A percentile compares a stretch with the other conserved stretches of the same genome.
These are phyloP conservation scores for Hypanus sabinus DNA, from an alignment of 2,113 vertebrate species.

Conservation along the genomic window DNA sequence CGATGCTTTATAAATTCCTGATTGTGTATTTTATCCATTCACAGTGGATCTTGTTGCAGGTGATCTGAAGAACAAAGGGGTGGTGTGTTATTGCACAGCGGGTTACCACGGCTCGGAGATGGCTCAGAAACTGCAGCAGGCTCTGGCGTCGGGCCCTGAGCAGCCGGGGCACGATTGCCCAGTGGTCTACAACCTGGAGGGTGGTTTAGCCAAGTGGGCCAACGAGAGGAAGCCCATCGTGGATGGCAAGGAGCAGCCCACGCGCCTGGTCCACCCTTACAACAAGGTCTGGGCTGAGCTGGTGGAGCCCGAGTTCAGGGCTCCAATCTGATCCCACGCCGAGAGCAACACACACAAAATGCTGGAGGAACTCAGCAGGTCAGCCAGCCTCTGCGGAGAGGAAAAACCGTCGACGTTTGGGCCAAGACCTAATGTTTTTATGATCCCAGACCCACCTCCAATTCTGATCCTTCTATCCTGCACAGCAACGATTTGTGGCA, in stretches of 20 bases:
- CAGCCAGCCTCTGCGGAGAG: no score
- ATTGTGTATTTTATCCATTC: no score
- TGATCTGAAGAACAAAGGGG: no score
- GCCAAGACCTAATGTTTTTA: no score
- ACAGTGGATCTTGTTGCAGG: no score
- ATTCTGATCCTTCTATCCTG: no score
- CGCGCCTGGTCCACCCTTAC: not conserved
- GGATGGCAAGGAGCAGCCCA: not conserved
- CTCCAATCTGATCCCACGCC: not conserved
- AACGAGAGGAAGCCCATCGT: slow-evolving; percentile 8
- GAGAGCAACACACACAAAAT: no score
- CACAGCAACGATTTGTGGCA: no score
- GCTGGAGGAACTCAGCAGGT: no score
- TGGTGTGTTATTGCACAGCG: not conserved
- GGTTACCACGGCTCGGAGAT: not conserved
- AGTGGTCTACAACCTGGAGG: slow-evolving; percentile 35
- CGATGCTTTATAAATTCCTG: no score
- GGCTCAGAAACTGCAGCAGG: not conserved
- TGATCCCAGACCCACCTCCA: no score
- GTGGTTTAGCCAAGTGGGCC: not conserved
- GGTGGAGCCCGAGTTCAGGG: slow-evolving; percentile 32
- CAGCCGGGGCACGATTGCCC: not conserved
- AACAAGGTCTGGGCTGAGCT: not conserved
- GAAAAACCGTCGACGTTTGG: no score
- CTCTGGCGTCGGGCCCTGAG: not conserved